Conservation (phyloP, 2,113 vertebrate species). For the Oncorhynchus gorbuscha region DNA sequence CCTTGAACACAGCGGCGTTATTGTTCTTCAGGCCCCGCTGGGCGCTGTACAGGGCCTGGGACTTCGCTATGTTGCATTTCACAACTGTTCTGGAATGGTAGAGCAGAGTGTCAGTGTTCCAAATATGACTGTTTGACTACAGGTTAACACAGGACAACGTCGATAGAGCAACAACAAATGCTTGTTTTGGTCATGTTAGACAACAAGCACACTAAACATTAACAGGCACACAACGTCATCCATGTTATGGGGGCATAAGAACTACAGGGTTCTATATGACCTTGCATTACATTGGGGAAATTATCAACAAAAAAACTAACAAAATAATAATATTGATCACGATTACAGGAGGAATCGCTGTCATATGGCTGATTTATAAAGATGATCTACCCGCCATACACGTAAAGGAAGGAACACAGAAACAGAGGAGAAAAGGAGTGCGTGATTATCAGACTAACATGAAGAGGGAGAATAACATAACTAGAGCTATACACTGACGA, state of each 20-base stretch:
- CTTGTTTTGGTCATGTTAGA: not conserved
- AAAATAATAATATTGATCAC: no score
- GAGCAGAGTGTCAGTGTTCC: not conserved
- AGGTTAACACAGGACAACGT: not conserved
- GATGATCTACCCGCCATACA: no score
- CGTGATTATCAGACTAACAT: not conserved
- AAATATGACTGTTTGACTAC: not conserved
- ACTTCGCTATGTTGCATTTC: slow-evolving; percentile 98
- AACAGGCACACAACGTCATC: not conserved
- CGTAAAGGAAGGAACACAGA: not conserved
- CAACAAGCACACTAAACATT: not conserved
- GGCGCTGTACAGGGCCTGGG: slow-evolving; percentile 95
- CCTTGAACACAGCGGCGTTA: slow-evolving; percentile 93
- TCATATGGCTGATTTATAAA: no score
- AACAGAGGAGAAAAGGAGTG: not conserved
- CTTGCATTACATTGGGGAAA: no score
- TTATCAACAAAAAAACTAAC: no score
- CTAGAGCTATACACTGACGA: not conserved
- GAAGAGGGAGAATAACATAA: not conserved
- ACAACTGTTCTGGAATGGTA: slow-evolving; percentile 88
- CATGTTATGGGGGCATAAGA: not conserved
- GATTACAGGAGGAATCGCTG: no score
- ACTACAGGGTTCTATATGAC: not conserved
- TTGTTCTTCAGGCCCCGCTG: slow-evolving; percentile 93
- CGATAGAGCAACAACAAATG: not conserved